phyloP scores from a whole-genome alignment of 1,140 invertebrate genomes.

The Penaeus vannamei region DNA sequence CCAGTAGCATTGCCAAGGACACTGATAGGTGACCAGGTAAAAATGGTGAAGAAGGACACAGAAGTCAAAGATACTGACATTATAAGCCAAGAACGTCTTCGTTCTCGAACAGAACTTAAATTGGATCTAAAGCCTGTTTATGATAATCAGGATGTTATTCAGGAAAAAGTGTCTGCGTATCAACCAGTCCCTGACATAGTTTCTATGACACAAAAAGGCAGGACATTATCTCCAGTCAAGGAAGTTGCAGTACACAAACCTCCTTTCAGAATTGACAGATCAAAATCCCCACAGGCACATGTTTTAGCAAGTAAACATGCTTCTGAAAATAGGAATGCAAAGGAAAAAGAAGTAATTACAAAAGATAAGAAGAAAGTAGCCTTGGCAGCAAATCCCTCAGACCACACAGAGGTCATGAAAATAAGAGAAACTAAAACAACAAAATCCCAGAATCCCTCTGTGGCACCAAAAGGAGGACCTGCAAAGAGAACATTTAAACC shows the following conservation, averaged over 20 bases:
- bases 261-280: constrained; percentile 48
- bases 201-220: constrained; percentile 49
- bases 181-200: constrained; percentile 52
- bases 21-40: not conserved
- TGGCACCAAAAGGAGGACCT: not conserved
- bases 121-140: constrained; percentile 20
- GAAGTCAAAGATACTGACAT: not conserved
- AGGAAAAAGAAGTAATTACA: not conserved
- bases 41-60: not conserved
- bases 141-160: not conserved
- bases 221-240: not conserved
- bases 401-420: no score
- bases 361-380: not conserved
- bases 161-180: not conserved
- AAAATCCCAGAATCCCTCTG: no score
- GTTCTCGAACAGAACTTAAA: not conserved
- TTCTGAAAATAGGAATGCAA: not conserved
- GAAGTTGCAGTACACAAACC: constrained; percentile 24
- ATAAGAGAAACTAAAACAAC: no score
- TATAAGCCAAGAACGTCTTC: not conserved
- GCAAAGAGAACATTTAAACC: not conserved
- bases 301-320: no score
- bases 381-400: no score
- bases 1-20: no score
- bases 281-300: not conserved